phyloP scores from a whole-genome alignment of 2,797 vertebrate species.

The Ctenosaura bakeri region DNA sequence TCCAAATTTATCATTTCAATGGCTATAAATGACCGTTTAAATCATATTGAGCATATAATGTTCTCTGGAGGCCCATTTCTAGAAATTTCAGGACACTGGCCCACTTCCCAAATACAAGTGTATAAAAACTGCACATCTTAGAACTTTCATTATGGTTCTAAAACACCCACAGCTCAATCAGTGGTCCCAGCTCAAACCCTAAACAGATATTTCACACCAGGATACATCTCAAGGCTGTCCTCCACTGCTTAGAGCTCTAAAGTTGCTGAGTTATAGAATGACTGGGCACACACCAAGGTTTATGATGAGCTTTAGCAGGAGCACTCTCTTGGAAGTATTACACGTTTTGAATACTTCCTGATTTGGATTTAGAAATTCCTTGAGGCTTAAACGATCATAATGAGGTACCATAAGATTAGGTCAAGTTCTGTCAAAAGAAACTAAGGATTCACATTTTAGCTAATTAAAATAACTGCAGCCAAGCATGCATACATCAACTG shows the following conservation, averaged over 20 bases:
- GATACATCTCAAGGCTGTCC: neutral
- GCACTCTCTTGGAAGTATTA: neutral
- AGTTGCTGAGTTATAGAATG: neutral
- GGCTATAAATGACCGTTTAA: no score
- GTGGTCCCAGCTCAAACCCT: neutral
- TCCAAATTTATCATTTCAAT: no score
- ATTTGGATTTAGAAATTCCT: conserved; percentile 10
- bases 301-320: neutral
- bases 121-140: no score
- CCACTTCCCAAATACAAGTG: neutral
- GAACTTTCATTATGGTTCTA: neutral
- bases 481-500: neutral
- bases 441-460: conserved; percentile 7
- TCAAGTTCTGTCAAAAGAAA: conserved; percentile 27
- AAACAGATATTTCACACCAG: neutral
- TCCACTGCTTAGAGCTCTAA: neutral
- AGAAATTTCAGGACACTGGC: neutral
- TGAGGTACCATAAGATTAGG: neutral
- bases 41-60: neutral
- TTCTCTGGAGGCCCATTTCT: no score
- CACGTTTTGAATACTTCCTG: neutral
- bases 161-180: neutral
- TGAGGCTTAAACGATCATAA: conserved; percentile 10
- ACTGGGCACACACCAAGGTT: neutral
- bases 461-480: conserved; percentile 16